phyloP scores from a whole-genome alignment of 2,888 invertebrate species.

The Drosophila robusta region DNA sequence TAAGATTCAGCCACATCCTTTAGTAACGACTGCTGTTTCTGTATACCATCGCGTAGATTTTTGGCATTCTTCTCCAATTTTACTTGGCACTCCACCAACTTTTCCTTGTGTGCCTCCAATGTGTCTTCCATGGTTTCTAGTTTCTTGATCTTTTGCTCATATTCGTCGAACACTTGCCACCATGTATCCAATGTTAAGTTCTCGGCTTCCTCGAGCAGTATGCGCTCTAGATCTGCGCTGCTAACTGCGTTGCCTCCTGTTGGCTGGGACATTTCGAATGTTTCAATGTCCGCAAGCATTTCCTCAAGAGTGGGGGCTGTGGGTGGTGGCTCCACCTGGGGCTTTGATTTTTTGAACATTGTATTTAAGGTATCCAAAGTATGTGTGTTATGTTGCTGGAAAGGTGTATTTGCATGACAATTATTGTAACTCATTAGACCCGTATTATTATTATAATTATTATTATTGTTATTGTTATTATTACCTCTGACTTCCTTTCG shows the following conservation, averaged over 20 bases:
- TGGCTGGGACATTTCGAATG: constrained; percentile 73
- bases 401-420: background rate
- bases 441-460: background rate
- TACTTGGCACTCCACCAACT: constrained; percentile 70
- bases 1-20: constrained; percentile 52
- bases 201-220: constrained; percentile 56
- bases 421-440: background rate
- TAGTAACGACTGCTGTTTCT: constrained; percentile 60
- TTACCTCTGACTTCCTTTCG: background rate
- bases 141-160: constrained; percentile 79
- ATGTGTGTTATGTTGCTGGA: background rate
- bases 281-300: constrained; percentile 82
- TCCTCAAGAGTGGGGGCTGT: constrained; percentile 78
- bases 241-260: constrained; percentile 3
- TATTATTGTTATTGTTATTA: too few relatives aligned
- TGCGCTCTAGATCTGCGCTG: constrained; percentile 43
- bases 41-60: constrained; percentile 72
- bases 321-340: constrained; percentile 69
- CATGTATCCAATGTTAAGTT: constrained; percentile 70
- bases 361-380: background rate
- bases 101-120: constrained; percentile 72
- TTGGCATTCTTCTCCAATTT: constrained; percentile 78
- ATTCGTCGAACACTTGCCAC: constrained; percentile 84
- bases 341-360: constrained; percentile 79
- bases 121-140: constrained; percentile 71